A percentile compares a stretch with the other conserved stretches of the same genome.
phyloP scores from a whole-genome alignment of 2,113 vertebrate species.

The Saguinus midas region DNA sequence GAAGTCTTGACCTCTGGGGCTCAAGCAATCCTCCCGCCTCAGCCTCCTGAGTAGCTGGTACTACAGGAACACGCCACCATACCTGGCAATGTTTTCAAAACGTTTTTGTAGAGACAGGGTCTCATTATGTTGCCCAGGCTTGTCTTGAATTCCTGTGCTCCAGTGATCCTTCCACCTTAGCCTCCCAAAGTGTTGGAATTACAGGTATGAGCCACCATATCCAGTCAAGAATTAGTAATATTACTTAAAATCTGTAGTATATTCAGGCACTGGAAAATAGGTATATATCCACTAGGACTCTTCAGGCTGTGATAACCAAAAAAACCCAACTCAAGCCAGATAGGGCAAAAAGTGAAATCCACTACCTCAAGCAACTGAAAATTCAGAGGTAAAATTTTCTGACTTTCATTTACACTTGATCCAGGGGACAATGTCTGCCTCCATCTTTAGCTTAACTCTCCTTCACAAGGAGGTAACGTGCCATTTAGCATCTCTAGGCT shows the following conservation, averaged over 20 bases:
- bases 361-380: neutral
- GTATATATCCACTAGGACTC: neutral
- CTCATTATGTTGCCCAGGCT: neutral
- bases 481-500: neutral
- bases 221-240: neutral
- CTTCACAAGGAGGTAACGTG: neutral
- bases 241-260: neutral
- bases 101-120: neutral
- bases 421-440: neutral
- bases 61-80: neutral
- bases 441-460: neutral
- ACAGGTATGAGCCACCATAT: neutral
- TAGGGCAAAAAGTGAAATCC: neutral
- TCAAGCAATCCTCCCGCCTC: neutral
- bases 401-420: neutral
- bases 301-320: constrained; percentile 6
- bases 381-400: neutral
- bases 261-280: neutral
- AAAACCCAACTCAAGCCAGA: constrained; percentile 1
- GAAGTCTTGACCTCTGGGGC: neutral
- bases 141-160: neutral
- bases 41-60: neutral
- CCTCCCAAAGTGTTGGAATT: neutral
- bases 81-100: neutral
- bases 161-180: neutral